Percentiles rank a stretch among this genome's conserved stretches.
These are phyloP conservation scores for Agriopis marginaria DNA, from an alignment of 2,888 invertebrate genomes.

Conservation along the genomic window DNA sequence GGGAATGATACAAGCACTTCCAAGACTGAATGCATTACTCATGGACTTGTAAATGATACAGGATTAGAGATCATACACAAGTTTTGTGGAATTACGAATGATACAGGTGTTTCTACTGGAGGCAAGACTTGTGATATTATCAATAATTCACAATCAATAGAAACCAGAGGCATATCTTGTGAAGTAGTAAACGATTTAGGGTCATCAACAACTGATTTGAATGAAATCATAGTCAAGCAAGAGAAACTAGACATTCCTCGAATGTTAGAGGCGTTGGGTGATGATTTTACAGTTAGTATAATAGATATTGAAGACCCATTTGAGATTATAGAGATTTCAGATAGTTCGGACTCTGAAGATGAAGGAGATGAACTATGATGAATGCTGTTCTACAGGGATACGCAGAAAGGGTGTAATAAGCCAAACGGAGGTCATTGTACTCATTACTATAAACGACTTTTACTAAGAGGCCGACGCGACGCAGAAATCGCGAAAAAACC, in stretches of 20 bases:
- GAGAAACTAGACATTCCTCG: constrained; percentile 47
- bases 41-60: not conserved
- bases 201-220: constrained; percentile 7
- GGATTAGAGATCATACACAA: not conserved
- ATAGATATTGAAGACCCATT: constrained; percentile 68
- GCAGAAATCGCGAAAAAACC: too few relatives aligned
- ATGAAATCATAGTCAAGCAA: constrained; percentile 42
- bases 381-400: too few relatives aligned
- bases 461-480: too few relatives aligned
- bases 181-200: not conserved
- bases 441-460: too few relatives aligned
- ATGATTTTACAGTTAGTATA: constrained; percentile 55
- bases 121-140: not conserved
- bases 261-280: constrained; percentile 58
- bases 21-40: not conserved
- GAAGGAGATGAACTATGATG: constrained; percentile 57
- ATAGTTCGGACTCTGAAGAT: constrained; percentile 62
- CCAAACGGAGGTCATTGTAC: too few relatives aligned
- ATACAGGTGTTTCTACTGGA: not conserved
- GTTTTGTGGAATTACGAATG: not conserved
- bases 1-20: not conserved
- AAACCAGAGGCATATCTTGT: not conserved
- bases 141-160: not conserved
- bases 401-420: too few relatives aligned
- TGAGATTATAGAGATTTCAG: constrained; percentile 68